These are phyloP conservation scores for Lamellibrachia satsuma DNA, from an alignment of 2,888 invertebrate species.

Conservation along the genomic window DNA sequence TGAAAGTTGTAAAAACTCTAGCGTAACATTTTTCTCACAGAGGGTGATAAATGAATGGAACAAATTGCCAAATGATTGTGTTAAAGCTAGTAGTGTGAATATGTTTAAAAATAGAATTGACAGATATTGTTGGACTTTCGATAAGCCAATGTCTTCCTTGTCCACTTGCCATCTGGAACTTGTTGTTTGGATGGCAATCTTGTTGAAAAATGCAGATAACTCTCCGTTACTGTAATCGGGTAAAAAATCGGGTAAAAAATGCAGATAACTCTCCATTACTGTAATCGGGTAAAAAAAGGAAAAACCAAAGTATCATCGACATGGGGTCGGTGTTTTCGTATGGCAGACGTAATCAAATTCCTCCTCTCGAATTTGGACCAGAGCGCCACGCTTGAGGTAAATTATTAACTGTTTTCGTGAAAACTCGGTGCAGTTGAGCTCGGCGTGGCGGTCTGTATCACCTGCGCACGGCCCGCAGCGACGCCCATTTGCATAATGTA, in stretches of 20 bases:
- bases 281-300: background rate
- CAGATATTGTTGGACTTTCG: too few relatives aligned
- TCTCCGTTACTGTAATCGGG: background rate
- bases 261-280: background rate
- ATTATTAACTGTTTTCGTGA: constrained; percentile 10
- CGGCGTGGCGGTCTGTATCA: background rate
- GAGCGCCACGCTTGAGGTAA: background rate
- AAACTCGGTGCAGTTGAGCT: background rate
- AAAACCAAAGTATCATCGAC: background rate
- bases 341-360: background rate
- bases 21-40: too few relatives aligned
- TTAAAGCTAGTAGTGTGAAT: too few relatives aligned
- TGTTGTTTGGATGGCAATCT: too few relatives aligned
- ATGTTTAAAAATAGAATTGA: too few relatives aligned
- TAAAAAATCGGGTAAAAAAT: background rate
- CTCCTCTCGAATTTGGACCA: background rate
- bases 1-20: too few relatives aligned
- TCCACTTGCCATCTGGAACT: too few relatives aligned
- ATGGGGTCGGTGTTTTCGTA: background rate
- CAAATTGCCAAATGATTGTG: too few relatives aligned
- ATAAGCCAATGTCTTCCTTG: too few relatives aligned
- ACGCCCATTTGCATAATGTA: constrained; percentile 9
- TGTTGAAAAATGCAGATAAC: too few relatives aligned
- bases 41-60: too few relatives aligned
- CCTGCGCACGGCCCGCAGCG: background rate